Base-by-base conservation (phyloP, 2,797 vertebrate genomes). In the Helostoma temminkii region DNA sequence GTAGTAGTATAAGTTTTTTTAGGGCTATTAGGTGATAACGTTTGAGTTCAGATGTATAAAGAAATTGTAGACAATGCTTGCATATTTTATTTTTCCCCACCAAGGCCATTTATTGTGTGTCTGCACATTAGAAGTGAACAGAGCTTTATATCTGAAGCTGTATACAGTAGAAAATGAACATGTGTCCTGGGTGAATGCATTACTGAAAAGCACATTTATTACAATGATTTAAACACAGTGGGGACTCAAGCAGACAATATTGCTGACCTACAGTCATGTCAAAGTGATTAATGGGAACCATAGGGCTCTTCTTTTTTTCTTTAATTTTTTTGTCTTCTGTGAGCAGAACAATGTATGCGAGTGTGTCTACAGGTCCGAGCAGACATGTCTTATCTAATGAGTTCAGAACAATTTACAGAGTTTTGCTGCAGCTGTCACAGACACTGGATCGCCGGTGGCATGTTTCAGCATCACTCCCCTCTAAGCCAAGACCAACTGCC, bases 1-100 rank as follows among this genome's bases (percentile, higher is more conserved):
- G n/a, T 69, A 60, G 78, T 70, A 88, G 76, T 83, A 84, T 78
- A 78, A 86, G 88, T 76, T 85, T 73, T 67, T 83, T 78, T 77
- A 47, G n/a, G 78, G 63, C 58, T 66, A 24, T 57, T 53, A 54
- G 45, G 63, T 45, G 21, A 47, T 45, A n/a, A n/a, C n/a, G n/a
- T n/a, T n/a, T n/a, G n/a, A n/a, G n/a, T n/a, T n/a, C n/a, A n/a
- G n/a, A n/a, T n/a, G n/a, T n/a, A n/a, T n/a, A n/a, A n/a, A n/a
- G n/a, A n/a, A n/a, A n/a, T n/a, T n/a, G n/a, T n/a, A 42, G 16
- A 68, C 58, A 74, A 49, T 43, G 36, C 71, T 59, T 62, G 42
- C 58, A 66, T 80, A 55, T 76, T 85, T 83, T 2, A 65, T 69
- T 37, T 53, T 46, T 53, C 24, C 12, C 41, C 26, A 43, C 24